Base-by-base conservation (phyloP, 1,140 invertebrate species). In the Caenorhabditis latens region DNA sequence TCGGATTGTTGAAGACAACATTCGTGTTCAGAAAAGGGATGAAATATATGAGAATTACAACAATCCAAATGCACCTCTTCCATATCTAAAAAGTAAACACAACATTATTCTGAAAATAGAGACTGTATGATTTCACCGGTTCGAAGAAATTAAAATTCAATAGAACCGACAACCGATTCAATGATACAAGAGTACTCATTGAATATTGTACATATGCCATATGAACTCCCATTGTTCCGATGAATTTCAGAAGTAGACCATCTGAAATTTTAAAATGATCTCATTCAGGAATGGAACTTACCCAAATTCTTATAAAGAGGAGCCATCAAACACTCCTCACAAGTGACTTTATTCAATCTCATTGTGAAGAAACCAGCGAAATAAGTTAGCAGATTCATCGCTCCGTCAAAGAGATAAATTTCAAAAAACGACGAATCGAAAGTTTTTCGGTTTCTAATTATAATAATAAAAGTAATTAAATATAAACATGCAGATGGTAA, bases 201-300 rank as follows among this genome's bases (percentile, higher is more conserved):
- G 61, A 14, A n/a, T 65, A 65, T 40, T 65, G 61, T 11, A 65
- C 61, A 65, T 65, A 65, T 8, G 61, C 61, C 61, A 65, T 65
- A 40, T 65, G 61, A 40, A 9, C 9, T n/a, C 16, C 57, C 57
- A 61, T 61, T n/a, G 57, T 61, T 21, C 57, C 57, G 4, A 61
- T 61, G 21, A 65, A 65, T 11, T 32, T 65, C 6, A 65, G 16
- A 65, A 40, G 40, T 40, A 40, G 9, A 65, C 61, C 32, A 40
- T 9, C 7, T 40, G 40, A 40, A 32, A 40, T 42, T 65, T 40
- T 7, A 0, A 8, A 9, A 65, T 42, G 40, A 6, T 16, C 50
- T 24, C 4, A 3, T 40, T 63, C 24, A 40, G 7, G 4, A n/a
- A 40, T 13, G 9, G 13, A 65, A 40, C 61, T 40, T 0, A 71